A percentile compares a stretch with the other conserved stretches of the same genome.
These are phyloP conservation scores for Drosophila repletoides DNA, from an alignment of 1,140 invertebrate genomes.

Conservation along the genomic window DNA sequence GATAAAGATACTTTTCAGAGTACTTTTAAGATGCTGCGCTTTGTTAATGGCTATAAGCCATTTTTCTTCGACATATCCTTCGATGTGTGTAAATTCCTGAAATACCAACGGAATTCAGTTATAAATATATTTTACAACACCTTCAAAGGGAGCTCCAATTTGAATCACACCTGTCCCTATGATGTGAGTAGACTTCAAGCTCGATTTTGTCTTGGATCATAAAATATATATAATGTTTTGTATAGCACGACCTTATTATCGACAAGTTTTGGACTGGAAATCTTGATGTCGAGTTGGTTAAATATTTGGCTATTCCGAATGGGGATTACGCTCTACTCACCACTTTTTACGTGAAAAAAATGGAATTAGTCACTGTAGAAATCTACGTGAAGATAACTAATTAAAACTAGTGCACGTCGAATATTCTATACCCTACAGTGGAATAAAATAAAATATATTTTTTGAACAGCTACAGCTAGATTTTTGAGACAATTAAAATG, in stretches of 20 bases:
- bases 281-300: conserved; percentile 7
- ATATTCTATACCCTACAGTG: too few relatives aligned
- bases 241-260: conserved; percentile 52
- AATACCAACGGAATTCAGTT: not conserved
- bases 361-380: not conserved
- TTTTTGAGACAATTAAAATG: too few relatives aligned
- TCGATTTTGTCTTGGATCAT: not conserved
- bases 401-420: too few relatives aligned
- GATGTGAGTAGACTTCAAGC: conserved; percentile 15
- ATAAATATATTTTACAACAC: not conserved
- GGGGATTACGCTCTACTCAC: conserved; percentile 35
- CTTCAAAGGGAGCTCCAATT: conserved; percentile 2
- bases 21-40: too few relatives aligned
- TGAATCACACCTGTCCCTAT: conserved; percentile 47
- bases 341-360: conserved; percentile 7
- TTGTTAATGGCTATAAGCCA: conserved; percentile 45
- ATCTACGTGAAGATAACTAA: conserved; percentile 10
- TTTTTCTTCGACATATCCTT: conserved; percentile 12
- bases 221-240: not conserved
- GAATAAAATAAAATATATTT: too few relatives aligned
- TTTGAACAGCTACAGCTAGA: too few relatives aligned
- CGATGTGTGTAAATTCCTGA: conserved; percentile 40
- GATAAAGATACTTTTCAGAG: too few relatives aligned
- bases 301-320: conserved; percentile 18
- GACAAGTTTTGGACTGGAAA: conserved; percentile 47